Percentiles rank a stretch among this genome's conserved stretches.
phyloP scores from a whole-genome alignment of 2,888 invertebrate genomes.

The Drosophila falleni region DNA sequence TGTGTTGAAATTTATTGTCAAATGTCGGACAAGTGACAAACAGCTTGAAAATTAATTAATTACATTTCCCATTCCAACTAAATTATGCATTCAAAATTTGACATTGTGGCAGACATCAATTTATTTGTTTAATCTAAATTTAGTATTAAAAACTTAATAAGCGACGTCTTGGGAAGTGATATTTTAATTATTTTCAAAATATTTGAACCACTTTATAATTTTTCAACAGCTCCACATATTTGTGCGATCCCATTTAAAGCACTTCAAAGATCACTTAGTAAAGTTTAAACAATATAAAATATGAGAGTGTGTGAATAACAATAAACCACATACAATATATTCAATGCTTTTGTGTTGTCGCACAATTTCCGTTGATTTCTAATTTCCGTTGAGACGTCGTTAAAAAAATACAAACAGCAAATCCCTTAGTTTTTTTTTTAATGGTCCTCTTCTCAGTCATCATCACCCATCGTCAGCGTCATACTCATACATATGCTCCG shows the following conservation, averaged over 20 bases:
- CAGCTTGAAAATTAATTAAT: not conserved
- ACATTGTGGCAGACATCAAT: not conserved
- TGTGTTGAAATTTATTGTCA: conserved; percentile 7
- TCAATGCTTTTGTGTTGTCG: conserved; percentile 53
- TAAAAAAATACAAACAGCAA: conserved; percentile 53
- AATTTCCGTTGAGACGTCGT: conserved; percentile 73
- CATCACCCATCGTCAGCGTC: conserved; percentile 20
- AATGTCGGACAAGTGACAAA: not conserved
- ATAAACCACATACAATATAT: conserved; percentile 51
- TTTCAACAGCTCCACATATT: not conserved
- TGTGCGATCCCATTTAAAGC: not conserved
- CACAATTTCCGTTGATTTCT: conserved; percentile 76
- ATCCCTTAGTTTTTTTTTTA: conserved; percentile 70
- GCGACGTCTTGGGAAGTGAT: too few relatives aligned
- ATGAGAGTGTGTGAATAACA: conserved; percentile 10
- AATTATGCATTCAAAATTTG: conserved; percentile 3
- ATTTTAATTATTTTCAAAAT: not conserved
- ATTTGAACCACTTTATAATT: not conserved
- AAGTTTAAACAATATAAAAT: conserved; percentile 11
- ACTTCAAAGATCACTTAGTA: conserved; percentile 20
- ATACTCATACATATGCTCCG: conserved; percentile 9
- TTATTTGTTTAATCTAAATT: not conserved
- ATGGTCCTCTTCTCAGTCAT: conserved; percentile 47
- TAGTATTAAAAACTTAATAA: too few relatives aligned
- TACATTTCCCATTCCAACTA: not conserved